A percentile compares a stretch with the other conserved stretches of the same genome.
Conservation (phyloP, 2,113 vertebrate species). For the Indicator indicator region DNA sequence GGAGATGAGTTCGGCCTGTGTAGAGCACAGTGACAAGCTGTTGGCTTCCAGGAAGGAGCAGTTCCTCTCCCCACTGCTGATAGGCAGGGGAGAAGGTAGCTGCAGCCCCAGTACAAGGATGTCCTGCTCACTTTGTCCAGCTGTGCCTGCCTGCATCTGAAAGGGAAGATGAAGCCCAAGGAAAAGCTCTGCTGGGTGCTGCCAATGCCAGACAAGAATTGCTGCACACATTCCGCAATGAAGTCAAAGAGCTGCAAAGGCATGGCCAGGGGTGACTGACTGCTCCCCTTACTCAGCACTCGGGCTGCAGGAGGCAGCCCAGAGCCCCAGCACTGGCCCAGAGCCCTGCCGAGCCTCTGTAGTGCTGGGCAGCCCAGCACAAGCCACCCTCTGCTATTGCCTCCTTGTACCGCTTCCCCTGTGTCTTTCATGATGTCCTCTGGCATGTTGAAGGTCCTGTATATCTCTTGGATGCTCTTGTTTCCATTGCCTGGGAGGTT, state of each 20-base stretch:
- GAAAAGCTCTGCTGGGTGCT: slow-evolving; percentile 59
- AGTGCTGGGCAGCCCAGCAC: neutral
- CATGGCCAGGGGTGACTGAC: neutral
- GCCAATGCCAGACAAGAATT: slow-evolving; percentile 68
- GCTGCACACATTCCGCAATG: slow-evolving; percentile 77
- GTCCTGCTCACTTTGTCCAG: slow-evolving; percentile 81
- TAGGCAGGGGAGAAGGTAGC: neutral
- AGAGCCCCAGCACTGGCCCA: rapidly evolving
- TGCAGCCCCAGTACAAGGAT: neutral
- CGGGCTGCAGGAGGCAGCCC: neutral
- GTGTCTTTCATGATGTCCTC: slow-evolving; percentile 70
- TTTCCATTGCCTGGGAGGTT: slow-evolving; percentile 70
- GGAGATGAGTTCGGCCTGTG: slow-evolving; percentile 84
- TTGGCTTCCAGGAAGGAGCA: rapidly evolving
- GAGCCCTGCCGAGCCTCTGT: rapidly evolving
- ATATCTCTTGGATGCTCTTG: slow-evolving; percentile 53
- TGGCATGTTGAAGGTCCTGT: slow-evolving; percentile 74
- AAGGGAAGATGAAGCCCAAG: slow-evolving; percentile 88
- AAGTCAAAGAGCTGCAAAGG: slow-evolving; percentile 86
- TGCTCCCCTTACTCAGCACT: neutral
- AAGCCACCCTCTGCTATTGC: neutral
- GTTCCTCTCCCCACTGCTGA: rapidly evolving
- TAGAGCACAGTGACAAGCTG: rapidly evolving
- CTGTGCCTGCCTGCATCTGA: slow-evolving; percentile 80
- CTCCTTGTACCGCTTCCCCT: slow-evolving; percentile 78